These are phyloP conservation scores for Mimachlamys varia DNA, from an alignment of 2,888 invertebrate species.

Conservation along the genomic window DNA sequence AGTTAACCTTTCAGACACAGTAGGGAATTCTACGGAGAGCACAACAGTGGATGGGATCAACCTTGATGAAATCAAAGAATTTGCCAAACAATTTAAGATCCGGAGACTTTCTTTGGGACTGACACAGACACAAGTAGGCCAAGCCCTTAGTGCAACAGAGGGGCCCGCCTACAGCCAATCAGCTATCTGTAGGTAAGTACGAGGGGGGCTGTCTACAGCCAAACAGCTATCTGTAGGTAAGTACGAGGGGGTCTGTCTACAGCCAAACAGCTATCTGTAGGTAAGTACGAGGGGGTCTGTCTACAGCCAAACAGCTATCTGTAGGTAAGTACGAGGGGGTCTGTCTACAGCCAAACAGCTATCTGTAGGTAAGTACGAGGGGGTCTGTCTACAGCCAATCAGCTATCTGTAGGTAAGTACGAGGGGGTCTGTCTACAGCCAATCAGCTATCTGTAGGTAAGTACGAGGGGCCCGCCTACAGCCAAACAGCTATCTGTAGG, in stretches of 20 bases:
- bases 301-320: too few relatives aligned
- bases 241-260: not conserved
- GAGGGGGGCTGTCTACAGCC: not conserved
- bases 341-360: too few relatives aligned
- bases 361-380: slow-evolving; percentile 54
- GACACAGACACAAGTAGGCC: slow-evolving; percentile 94
- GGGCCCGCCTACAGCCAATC: slow-evolving; percentile 99
- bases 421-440: slow-evolving; percentile 98
- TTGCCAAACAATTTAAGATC: slow-evolving; percentile 98
- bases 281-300: too few relatives aligned
- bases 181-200: slow-evolving; percentile 97
- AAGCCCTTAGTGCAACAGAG: slow-evolving; percentile 96
- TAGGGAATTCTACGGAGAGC: slow-evolving; percentile 95
- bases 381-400: slow-evolving; percentile 99
- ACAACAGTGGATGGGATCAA: slow-evolving; percentile 98
- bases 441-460: slow-evolving; percentile 99
- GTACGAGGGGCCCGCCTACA: slow-evolving; percentile 99
- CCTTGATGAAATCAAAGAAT: slow-evolving; percentile 98
- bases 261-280: not conserved
- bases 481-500: slow-evolving; percentile 99
- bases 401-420: slow-evolving; percentile 99
- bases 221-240: too few relatives aligned
- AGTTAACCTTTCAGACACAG: slow-evolving; percentile 74
- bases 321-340: too few relatives aligned
- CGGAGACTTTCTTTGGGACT: slow-evolving; percentile 95